Evolutionary conservation across 1,140 invertebrate species (phyloP).

Genomic region (Eulimnadia texana): DNA sequence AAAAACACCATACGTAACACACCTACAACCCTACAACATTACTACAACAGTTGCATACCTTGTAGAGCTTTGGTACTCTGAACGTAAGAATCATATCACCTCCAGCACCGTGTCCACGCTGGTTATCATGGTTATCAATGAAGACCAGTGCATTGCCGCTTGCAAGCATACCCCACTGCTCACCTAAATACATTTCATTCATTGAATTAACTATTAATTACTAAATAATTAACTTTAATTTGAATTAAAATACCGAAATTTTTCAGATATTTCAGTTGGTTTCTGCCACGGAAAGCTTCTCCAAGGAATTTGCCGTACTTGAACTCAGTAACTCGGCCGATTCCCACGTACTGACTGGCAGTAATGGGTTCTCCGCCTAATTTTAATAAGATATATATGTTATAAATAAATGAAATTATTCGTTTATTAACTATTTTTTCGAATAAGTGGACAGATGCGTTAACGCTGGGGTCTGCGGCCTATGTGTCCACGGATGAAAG

Average conservation of each 20-base stretch:
- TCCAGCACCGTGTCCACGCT: constrained; percentile 42
- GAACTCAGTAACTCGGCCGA: constrained; percentile 62
- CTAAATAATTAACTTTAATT: too few species aligned
- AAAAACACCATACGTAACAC: too few species aligned
- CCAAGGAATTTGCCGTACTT: constrained; percentile 43
- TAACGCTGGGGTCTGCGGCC: too few species aligned
- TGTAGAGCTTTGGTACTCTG: constrained; percentile 42
- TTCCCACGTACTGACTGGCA: constrained; percentile 43
- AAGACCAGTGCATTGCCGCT: constrained; percentile 30
- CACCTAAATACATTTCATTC: not conserved
- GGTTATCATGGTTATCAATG: constrained; percentile 50
- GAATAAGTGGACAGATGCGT: too few species aligned
- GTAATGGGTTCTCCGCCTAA: constrained; percentile 45
- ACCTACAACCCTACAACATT: too few species aligned
- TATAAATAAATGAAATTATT: too few species aligned
- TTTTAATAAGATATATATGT: too few species aligned
- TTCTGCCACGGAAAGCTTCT: constrained; percentile 36
- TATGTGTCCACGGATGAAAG: too few species aligned
- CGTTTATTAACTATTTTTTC: too few species aligned
- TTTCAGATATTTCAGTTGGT: constrained; percentile 26
- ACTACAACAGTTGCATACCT: too few species aligned
- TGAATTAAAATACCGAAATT: not conserved
- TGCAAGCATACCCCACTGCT: constrained; percentile 29
- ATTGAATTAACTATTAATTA: too few species aligned
- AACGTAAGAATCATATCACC: constrained; percentile 41